Evolutionary conservation across 2,888 invertebrate genomes (phyloP).

Genomic region (Drosophila phalerata): DNA sequence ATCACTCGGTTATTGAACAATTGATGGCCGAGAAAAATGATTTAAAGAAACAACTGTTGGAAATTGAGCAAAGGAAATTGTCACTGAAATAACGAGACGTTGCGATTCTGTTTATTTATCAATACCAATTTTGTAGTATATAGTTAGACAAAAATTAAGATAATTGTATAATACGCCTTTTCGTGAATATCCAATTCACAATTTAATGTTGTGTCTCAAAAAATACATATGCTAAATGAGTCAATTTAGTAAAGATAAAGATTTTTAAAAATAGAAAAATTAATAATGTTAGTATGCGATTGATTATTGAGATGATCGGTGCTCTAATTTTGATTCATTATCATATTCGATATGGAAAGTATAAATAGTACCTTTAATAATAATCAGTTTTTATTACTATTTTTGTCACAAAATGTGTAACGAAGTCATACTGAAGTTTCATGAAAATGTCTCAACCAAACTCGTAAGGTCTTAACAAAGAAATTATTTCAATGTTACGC

Average conservation of each 20-base stretch:
- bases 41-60: slow-evolving; percentile 59
- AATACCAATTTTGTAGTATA: slow-evolving; percentile 16
- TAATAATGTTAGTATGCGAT: background rate
- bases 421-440: too few relatives aligned
- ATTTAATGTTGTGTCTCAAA: slow-evolving; percentile 13
- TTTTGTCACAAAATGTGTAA: too few relatives aligned
- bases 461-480: too few relatives aligned
- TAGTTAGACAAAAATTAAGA: slow-evolving; percentile 30
- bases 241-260: background rate
- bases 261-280: background rate
- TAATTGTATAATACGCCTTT: slow-evolving; percentile 12
- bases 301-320: too few relatives aligned
- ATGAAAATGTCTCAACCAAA: too few relatives aligned
- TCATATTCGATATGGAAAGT: too few relatives aligned
- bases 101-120: background rate
- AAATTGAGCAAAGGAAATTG: slow-evolving; percentile 68
- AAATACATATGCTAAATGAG: background rate
- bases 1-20: slow-evolving; percentile 62
- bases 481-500: too few relatives aligned
- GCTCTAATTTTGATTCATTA: too few relatives aligned
- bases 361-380: too few relatives aligned
- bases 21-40: slow-evolving; percentile 66
- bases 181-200: background rate
- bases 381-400: too few relatives aligned
- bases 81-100: slow-evolving; percentile 50